Evolutionary conservation across 2,113 vertebrate species (phyloP), one percentile per base, ranked within the genome.

Genomic region (Piprites chloris): DNA sequence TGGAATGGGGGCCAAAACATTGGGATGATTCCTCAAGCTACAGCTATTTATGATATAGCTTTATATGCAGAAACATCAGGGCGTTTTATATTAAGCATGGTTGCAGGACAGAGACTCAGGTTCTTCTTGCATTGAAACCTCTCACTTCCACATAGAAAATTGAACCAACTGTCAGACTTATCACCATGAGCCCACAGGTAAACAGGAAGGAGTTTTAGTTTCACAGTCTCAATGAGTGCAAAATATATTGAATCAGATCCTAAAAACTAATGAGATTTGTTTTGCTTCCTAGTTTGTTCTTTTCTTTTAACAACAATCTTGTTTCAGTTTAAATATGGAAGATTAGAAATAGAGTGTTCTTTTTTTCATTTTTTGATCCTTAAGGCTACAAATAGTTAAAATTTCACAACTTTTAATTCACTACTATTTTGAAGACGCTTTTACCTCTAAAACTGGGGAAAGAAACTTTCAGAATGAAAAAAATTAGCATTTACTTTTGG

Each of bases 191-290:
- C 52, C 32, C 72, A 84, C 65, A 93, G 92, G 65, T 71, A 96
- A 95, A 93, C 59, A 95, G 92, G 95, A 95, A 95, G 73, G 14
- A 50, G 35, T 84, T 86, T 89, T 68, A 92, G 79, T 78, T 65
- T 88, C 83, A 69, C 11, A 88, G 63, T 11, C 61, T 93, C 55
- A 88, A 92, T 86, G 50, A 52, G 33, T 53, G 35, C 39, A 95
- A 94, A 95, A 72, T 44, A 32, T 37, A 77, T 15, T 78, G 35
- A 87, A 81, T 72, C 14, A 65, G 42, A 49, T 75, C 50, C 35
- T 46, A 53, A 86, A 93, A 87, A 39, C 30, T 67, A 76, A 58
- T 53, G 8, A 90, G 17, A 82, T 65, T 67, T 41, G 8, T 2
- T 33, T 53, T 89, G 5, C 23, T 89, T 84, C 50, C n/a, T 84